Evolutionary conservation across 2,797 vertebrate species (phyloP).

Genomic region (Phataginus tetradactyla): DNA sequence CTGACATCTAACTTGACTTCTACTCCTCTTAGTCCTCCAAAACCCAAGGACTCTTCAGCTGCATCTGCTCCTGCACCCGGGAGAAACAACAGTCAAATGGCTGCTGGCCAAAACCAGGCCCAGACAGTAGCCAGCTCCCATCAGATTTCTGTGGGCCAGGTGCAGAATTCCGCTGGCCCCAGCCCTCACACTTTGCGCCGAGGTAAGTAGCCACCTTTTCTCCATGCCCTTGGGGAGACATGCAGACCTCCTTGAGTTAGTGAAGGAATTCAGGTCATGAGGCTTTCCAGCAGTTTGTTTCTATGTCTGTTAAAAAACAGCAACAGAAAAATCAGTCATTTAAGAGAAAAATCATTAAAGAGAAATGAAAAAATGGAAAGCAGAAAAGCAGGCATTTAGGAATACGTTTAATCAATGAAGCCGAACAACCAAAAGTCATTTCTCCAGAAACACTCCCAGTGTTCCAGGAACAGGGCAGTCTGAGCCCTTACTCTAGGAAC

Average conservation of each 20-base stretch:
- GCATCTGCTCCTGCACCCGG: conserved; percentile 87
- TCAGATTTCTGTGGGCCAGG: conserved; percentile 86
- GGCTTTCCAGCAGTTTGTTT: background rate
- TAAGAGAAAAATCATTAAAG: background rate
- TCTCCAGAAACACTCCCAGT: background rate
- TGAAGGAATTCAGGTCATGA: background rate
- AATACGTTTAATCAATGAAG: background rate
- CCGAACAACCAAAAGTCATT: background rate
- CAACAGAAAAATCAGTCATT: background rate
- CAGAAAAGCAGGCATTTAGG: background rate
- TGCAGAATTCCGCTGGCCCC: conserved; percentile 90
- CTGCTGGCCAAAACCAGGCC: conserved; percentile 76
- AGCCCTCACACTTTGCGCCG: conserved; percentile 94
- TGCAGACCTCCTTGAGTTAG: background rate
- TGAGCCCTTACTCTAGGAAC: background rate
- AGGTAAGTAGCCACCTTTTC: conserved; percentile 86
- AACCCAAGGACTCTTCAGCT: conserved; percentile 87
- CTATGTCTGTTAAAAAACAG: background rate
- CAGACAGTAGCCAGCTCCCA: conserved; percentile 69
- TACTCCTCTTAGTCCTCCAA: conserved; percentile 87
- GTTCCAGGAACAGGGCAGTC: background rate
- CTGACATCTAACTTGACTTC: conserved; percentile 47
- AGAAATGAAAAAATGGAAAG: background rate
- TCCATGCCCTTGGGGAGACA: background rate
- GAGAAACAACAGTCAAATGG: conserved; percentile 87